Conservation (phyloP, 2,113 vertebrate genomes). For the Speoplatyrhinus poulsoni region DNA sequence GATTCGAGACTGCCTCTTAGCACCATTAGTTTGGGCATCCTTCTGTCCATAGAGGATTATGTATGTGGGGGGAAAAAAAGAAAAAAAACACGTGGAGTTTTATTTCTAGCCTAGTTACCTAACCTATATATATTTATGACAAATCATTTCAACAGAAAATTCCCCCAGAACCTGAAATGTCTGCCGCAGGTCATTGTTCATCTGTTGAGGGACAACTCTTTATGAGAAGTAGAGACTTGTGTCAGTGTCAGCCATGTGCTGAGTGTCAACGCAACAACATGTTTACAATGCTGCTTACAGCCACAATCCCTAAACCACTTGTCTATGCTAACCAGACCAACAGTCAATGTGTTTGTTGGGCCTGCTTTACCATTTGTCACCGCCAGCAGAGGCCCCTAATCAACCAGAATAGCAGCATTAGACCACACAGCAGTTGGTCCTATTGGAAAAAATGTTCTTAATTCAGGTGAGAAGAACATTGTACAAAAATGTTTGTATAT, state of each 20-base stretch:
- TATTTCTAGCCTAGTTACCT: no score
- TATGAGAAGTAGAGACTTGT: background rate
- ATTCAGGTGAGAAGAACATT: no score
- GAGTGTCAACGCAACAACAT: background rate
- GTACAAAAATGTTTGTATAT: background rate
- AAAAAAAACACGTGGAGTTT: background rate
- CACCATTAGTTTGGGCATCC: constrained; percentile 4
- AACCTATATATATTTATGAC: no score
- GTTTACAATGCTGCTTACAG: background rate
- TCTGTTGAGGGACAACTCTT: no score
- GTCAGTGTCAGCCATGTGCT: background rate
- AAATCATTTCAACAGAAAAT: background rate
- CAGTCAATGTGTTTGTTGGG: constrained; percentile 34
- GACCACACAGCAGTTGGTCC: background rate
- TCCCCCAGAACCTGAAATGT: background rate
- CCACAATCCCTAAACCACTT: background rate
- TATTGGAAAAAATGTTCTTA: no score
- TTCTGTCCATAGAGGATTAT: background rate
- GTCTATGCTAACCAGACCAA: constrained; percentile 1
- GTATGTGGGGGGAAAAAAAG: background rate
- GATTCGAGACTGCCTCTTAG: constrained; percentile 4
- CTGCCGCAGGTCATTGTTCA: no score
- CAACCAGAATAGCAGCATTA: constrained; percentile 32
- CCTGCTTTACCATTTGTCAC: constrained; percentile 48
- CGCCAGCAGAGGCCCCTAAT: constrained; percentile 48